Conservation (phyloP, 1,140 invertebrate species). For the Macrostomum lignano region DNA sequence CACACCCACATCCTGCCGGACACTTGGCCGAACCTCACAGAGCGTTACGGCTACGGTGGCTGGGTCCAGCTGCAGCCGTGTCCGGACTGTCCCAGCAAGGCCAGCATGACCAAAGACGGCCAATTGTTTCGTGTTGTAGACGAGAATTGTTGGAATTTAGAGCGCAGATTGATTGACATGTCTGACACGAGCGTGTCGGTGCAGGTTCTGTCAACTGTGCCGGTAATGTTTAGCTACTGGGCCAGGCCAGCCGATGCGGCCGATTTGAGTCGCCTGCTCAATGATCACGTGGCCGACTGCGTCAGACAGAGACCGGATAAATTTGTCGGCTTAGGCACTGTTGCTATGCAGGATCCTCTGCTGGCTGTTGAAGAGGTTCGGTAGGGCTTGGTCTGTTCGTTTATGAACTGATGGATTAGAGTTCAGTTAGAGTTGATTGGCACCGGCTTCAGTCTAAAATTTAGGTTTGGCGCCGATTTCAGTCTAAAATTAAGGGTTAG, state of each 20-base stretch:
- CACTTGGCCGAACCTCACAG: slow-evolving; percentile 31
- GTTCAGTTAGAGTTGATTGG: no score
- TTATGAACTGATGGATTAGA: no score
- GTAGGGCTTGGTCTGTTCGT: no score
- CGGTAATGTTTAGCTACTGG: no score
- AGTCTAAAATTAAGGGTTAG: no score
- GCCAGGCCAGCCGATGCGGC: slow-evolving; percentile 33
- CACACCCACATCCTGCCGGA: slow-evolving; percentile 34
- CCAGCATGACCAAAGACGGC: slow-evolving; percentile 34
- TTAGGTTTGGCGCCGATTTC: no score
- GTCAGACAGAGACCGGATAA: slow-evolving; percentile 28
- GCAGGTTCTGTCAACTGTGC: no score
- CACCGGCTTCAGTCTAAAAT: no score
- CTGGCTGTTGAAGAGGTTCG: slow-evolving; percentile 32
- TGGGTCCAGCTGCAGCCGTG: slow-evolving; percentile 31
- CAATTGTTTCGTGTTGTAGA: slow-evolving; percentile 33
- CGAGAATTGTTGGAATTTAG: slow-evolving; percentile 32
- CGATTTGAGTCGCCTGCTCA: slow-evolving; percentile 31
- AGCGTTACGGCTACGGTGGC: slow-evolving; percentile 35
- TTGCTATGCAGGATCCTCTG: slow-evolving; percentile 34
- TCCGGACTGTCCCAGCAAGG: slow-evolving; percentile 16
- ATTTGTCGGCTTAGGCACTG: slow-evolving; percentile 32
- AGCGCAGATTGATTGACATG: slow-evolving; percentile 29
- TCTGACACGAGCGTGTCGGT: slow-evolving; percentile 3
- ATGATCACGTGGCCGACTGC: slow-evolving; percentile 31